Percentiles rank a stretch among this genome's conserved stretches.
Conservation (phyloP, 2,797 vertebrate genomes). For the Anolis apletophallus region DNA sequence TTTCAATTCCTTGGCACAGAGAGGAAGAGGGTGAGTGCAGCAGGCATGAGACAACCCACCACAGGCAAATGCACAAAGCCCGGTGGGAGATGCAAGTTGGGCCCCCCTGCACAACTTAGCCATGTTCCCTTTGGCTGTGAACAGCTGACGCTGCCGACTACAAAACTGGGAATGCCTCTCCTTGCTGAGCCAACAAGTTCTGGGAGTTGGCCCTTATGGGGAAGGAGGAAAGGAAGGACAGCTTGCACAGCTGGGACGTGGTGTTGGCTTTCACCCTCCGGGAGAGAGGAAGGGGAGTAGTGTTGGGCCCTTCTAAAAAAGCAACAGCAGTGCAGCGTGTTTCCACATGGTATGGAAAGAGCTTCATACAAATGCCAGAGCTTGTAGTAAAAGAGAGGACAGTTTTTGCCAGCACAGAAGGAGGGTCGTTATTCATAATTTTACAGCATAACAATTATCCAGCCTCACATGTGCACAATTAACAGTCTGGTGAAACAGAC, state of each 20-base stretch:
- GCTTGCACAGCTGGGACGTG: conserved; percentile 30
- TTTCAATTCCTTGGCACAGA: not conserved
- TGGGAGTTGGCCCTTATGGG: not conserved
- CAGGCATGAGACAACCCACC: not conserved
- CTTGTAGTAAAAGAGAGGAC: not conserved
- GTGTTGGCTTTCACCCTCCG: conserved; percentile 33
- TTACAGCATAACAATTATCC: too few relatives aligned
- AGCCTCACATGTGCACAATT: too few relatives aligned
- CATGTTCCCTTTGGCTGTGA: not conserved
- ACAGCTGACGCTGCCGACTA: conserved; percentile 15
- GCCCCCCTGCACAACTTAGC: not conserved
- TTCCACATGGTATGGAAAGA: not conserved
- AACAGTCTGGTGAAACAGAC: not conserved
- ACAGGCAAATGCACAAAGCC: not conserved
- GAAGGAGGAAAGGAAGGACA: not conserved
- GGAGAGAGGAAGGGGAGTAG: not conserved
- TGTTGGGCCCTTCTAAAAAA: not conserved
- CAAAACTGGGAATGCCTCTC: conserved; percentile 2
- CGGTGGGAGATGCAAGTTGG: not conserved
- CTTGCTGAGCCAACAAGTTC: conserved; percentile 29
- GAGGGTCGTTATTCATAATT: too few relatives aligned
- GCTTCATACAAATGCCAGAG: not conserved
- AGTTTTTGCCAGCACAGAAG: too few relatives aligned
- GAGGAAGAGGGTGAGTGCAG: not conserved
- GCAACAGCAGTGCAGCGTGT: not conserved